Conservation (phyloP, 2,797 vertebrate species). For the Enteromius anoplus region DNA sequence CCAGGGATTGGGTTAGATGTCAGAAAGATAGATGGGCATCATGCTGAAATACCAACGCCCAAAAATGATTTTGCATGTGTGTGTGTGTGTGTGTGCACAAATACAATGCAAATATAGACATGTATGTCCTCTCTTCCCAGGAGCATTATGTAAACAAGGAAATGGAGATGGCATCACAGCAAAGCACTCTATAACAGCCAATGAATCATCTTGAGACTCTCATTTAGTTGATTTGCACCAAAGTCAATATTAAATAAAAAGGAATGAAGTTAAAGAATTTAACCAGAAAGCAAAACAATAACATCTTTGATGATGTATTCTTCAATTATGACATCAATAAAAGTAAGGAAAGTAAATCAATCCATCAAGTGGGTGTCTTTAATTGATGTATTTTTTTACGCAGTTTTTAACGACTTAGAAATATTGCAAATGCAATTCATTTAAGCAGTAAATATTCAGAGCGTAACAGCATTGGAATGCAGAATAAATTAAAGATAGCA, state of each 20-base stretch:
- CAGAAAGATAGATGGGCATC: conserved; percentile 86
- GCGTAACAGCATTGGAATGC: neutral
- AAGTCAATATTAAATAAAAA: conserved; percentile 55
- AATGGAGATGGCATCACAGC: conserved; percentile 59
- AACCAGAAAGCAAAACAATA: conserved; percentile 41
- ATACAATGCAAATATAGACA: conserved; percentile 56
- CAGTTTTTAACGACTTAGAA: conserved; percentile 15
- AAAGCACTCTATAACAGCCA: conserved; percentile 34
- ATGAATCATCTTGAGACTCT: conserved; percentile 50
- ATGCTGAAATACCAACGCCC: conserved; percentile 69
- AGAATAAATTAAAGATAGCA: conserved; percentile 20
- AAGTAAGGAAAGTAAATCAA: conserved; percentile 15
- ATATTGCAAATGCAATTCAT: conserved; percentile 22
- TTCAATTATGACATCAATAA: conserved; percentile 38
- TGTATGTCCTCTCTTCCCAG: conserved; percentile 55
- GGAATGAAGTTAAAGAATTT: conserved; percentile 49
- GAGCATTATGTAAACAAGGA: conserved; percentile 61
- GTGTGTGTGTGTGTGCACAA: conserved; percentile 60
- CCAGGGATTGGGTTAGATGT: conserved; percentile 85
- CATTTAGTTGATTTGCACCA: conserved; percentile 51
- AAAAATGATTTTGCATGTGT: conserved; percentile 78
- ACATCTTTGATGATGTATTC: conserved; percentile 47
- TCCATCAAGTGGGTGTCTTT: conserved; percentile 14
- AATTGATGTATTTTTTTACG: neutral
- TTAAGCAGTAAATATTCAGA: conserved; percentile 15